Percentiles rank a stretch among this genome's conserved stretches.
phyloP scores from a whole-genome alignment of 2,113 vertebrate genomes.

The Lycaon pictus region DNA sequence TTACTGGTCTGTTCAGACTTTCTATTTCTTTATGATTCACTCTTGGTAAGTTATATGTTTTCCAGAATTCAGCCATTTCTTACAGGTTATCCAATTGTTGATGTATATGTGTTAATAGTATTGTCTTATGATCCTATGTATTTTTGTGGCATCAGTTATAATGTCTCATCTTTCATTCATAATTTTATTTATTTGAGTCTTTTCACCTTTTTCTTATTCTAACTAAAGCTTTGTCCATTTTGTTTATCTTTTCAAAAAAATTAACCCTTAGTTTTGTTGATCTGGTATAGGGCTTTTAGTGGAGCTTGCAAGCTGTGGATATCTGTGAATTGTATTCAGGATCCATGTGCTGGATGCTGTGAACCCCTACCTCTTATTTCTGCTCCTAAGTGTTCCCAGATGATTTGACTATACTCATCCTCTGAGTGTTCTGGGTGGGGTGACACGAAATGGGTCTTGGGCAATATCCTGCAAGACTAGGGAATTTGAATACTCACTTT shows the following conservation, averaged over 20 bases:
- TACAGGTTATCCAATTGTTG: not conserved
- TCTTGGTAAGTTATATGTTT: not conserved
- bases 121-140: not conserved
- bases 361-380: not conserved
- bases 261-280: not conserved
- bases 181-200: not conserved
- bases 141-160: not conserved
- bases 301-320: not conserved
- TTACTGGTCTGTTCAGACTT: not conserved
- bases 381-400: not conserved
- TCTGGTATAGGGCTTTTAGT: not conserved
- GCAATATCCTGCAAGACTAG: not conserved
- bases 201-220: not conserved
- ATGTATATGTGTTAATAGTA: not conserved
- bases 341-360: not conserved
- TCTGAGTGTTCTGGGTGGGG: not conserved
- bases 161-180: not conserved
- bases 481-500: not conserved
- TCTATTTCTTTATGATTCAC: not conserved
- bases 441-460: not conserved
- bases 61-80: not conserved
- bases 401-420: not conserved
- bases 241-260: not conserved
- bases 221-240: not conserved
- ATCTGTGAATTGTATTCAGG: not conserved